A percentile compares a stretch with the other conserved stretches of the same genome.
phyloP scores from a whole-genome alignment of 2,888 invertebrate genomes.

The Celastrina argiolus region DNA sequence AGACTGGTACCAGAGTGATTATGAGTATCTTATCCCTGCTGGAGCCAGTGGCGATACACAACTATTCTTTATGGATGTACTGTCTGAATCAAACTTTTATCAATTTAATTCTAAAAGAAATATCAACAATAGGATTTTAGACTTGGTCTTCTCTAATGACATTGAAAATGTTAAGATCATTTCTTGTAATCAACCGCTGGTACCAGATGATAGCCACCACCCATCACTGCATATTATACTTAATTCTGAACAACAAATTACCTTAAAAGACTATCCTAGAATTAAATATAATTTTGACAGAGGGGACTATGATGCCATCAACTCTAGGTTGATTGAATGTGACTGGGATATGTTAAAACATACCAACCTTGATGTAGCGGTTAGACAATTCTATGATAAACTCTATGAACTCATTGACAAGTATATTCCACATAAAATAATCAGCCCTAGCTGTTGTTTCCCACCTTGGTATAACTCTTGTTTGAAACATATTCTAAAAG shows the following conservation, averaged over 20 bases:
- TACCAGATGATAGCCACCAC: background rate
- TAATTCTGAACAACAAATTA: background rate
- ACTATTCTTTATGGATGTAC: background rate
- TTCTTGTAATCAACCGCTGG: background rate
- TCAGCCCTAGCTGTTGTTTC: too few species aligned
- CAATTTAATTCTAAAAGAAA: conserved; percentile 26
- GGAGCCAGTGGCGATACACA: background rate
- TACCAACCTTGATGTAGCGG: background rate
- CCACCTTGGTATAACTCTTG: too few species aligned
- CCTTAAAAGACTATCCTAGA: background rate
- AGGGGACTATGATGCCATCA: background rate
- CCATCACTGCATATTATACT: background rate
- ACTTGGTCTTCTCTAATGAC: conserved; percentile 27
- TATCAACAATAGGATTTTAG: conserved; percentile 25
- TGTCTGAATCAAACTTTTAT: conserved; percentile 17
- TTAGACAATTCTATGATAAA: background rate
- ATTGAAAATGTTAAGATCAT: background rate
- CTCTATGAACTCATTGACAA: too few species aligned
- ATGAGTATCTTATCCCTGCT: conserved; percentile 1
- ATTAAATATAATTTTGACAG: background rate
- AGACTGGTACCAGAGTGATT: conserved; percentile 15
- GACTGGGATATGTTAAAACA: too few species aligned
- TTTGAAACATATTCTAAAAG: too few species aligned
- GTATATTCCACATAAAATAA: too few species aligned
- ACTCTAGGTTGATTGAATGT: background rate